Evolutionary conservation across 2,113 vertebrate genomes (phyloP).

Genomic region (Scopus umbretta): DNA sequence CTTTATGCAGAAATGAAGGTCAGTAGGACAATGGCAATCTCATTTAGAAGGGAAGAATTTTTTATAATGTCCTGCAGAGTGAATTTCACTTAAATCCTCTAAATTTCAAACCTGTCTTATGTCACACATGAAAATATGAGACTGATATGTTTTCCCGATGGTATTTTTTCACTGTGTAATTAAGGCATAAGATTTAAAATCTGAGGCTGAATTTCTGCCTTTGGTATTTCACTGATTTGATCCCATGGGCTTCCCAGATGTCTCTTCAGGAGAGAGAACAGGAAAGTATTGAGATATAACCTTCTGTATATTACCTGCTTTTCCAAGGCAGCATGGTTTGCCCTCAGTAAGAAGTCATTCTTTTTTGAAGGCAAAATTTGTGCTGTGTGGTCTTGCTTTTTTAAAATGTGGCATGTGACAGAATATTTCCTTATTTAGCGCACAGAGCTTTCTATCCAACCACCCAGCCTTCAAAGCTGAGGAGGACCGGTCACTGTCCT

Average conservation of each 20-base stretch:
- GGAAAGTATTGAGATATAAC: neutral
- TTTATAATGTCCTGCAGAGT: neutral
- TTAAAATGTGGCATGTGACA: constrained; percentile 49
- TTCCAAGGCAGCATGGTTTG: neutral
- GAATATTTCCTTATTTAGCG: constrained; percentile 53
- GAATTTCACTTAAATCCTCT: neutral
- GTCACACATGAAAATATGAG: neutral
- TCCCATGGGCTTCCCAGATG: neutral
- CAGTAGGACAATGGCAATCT: neutral
- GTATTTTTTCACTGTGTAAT: neutral
- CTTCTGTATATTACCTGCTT: neutral
- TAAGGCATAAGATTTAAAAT: neutral
- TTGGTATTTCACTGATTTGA: neutral
- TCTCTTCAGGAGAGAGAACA: neutral
- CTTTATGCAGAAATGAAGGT: neutral
- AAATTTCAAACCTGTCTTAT: neutral
- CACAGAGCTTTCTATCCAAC: neutral
- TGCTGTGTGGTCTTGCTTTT: neutral
- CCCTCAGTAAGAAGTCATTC: neutral
- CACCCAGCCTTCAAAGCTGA: neutral
- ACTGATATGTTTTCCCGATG: neutral
- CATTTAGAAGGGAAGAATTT: neutral
- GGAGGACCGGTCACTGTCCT: fast-evolving
- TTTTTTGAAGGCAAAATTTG: neutral
- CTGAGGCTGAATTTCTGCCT: neutral